Conservation (phyloP, 1,140 invertebrate species). For the Bilobella aurantiaca region DNA sequence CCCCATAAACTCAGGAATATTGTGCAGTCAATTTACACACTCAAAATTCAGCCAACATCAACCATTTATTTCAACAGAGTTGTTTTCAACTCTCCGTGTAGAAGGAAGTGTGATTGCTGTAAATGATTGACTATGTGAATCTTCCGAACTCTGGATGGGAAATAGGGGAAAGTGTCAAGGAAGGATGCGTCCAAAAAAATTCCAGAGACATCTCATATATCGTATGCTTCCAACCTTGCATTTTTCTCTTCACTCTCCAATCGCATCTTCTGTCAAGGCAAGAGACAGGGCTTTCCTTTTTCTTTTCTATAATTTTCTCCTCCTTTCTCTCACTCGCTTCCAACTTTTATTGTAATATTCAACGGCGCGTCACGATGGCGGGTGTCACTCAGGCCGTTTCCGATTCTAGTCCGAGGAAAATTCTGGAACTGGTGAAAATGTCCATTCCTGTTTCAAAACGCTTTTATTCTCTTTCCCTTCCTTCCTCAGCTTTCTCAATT, state of each 20-base stretch:
- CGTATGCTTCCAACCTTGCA: too few relatives aligned
- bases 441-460: not conserved
- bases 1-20: too few relatives aligned
- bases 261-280: not conserved
- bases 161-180: not conserved
- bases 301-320: not conserved
- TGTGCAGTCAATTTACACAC: too few relatives aligned
- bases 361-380: conserved; percentile 32
- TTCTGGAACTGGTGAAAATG: not conserved
- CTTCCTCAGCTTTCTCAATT: not conserved
- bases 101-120: not conserved
- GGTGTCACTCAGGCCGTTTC: conserved; percentile 32
- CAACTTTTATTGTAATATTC: conserved; percentile 32
- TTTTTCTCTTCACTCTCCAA: conserved; percentile 1
- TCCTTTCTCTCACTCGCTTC: conserved; percentile 9
- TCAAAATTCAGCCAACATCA: too few relatives aligned
- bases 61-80: too few relatives aligned
- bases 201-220: not conserved
- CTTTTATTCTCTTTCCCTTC: not conserved
- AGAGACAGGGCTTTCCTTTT: not conserved
- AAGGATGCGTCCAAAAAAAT: conserved; percentile 5
- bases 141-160: not conserved
- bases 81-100: too few relatives aligned
- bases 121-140: too few relatives aligned
- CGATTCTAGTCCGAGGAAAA: conserved; percentile 25